Conservation (phyloP, 2,888 invertebrate species). For the Frankliniella intonsa region DNA sequence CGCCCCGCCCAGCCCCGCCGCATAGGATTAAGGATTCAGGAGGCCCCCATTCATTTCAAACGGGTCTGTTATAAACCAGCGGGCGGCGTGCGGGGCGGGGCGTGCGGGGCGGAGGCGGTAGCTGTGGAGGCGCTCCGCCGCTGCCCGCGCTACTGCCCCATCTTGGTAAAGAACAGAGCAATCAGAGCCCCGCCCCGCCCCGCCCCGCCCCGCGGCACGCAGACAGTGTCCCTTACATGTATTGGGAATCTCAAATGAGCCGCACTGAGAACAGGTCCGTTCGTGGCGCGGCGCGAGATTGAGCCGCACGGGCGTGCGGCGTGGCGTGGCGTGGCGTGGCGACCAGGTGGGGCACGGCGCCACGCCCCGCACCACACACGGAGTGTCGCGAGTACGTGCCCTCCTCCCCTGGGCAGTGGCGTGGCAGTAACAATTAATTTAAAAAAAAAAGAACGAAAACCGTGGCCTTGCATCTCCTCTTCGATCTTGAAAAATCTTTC, state of each 20-base stretch:
- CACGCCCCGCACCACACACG: background rate
- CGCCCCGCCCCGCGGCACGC: background rate
- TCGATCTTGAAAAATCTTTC: too few species aligned
- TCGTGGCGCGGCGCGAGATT: background rate
- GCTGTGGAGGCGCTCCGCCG: background rate
- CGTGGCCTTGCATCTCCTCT: too few species aligned
- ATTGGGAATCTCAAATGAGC: conserved; percentile 21
- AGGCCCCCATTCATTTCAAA: background rate
- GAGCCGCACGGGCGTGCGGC: background rate
- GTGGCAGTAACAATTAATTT: too few species aligned
- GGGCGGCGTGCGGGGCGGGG: background rate
- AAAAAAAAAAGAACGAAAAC: too few species aligned
- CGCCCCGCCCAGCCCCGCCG: too few species aligned
- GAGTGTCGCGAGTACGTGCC: conserved; percentile 2
- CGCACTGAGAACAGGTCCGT: conserved; percentile 5
- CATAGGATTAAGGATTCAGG: too few species aligned
- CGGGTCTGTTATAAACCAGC: background rate
- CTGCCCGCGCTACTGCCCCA: background rate
- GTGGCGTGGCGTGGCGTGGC: background rate
- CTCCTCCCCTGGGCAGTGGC: background rate
- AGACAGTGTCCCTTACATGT: background rate
- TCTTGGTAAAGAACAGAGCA: conserved; percentile 16
- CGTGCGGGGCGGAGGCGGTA: background rate
- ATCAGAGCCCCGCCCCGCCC: background rate
- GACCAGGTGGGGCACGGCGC: background rate